Evolutionary conservation across 1,140 invertebrate genomes (phyloP).

Genomic region (Ylistrum balloti): DNA sequence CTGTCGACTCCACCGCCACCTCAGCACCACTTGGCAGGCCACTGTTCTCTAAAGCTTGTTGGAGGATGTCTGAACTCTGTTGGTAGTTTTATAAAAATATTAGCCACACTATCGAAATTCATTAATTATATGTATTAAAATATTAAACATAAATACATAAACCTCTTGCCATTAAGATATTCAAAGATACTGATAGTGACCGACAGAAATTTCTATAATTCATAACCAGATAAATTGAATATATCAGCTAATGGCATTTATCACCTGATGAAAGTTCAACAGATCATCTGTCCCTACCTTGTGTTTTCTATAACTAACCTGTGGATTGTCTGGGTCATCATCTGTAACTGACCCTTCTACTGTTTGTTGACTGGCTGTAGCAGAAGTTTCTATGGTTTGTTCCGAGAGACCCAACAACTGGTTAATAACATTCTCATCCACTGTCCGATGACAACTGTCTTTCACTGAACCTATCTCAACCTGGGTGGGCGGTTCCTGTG

Average conservation of each 20-base stretch:
- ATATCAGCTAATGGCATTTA: too few relatives aligned
- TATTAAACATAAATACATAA: too few relatives aligned
- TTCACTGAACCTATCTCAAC: background rate
- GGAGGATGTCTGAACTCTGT: conserved; percentile 84
- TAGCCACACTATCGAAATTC: too few relatives aligned
- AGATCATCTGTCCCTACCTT: too few relatives aligned
- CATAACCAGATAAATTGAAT: too few relatives aligned
- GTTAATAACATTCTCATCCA: conserved; percentile 49
- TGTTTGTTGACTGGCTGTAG: background rate
- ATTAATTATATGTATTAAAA: too few relatives aligned
- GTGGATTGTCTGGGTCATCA: conserved; percentile 43
- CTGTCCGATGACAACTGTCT: background rate
- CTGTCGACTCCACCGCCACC: conserved; percentile 45
- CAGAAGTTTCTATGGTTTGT: conserved; percentile 31
- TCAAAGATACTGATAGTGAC: too few relatives aligned
- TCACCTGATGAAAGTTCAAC: too few relatives aligned
- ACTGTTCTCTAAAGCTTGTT: conserved; percentile 86
- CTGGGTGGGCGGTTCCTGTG: background rate
- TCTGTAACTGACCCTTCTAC: conserved; percentile 10
- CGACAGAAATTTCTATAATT: too few relatives aligned
- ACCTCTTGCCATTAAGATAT: too few relatives aligned
- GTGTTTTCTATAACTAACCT: background rate
- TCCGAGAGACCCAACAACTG: conserved; percentile 48
- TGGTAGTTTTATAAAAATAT: background rate
- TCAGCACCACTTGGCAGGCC: conserved; percentile 80